Evolutionary conservation across 92 coral and sea anemone species (phyloP).

Genomic region (Siderastrea radians): DNA sequence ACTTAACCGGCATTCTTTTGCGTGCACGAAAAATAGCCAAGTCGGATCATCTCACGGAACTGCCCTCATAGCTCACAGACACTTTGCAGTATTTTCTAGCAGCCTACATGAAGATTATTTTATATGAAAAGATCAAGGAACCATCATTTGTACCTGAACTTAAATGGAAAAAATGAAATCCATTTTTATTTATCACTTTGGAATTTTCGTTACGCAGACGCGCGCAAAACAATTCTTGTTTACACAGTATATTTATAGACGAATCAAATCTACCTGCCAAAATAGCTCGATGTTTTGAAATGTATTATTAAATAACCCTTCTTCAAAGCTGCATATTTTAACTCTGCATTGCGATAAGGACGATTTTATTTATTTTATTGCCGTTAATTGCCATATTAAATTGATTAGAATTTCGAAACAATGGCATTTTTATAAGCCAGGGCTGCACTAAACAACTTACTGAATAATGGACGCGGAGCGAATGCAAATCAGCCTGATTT

Average conservation of each 20-base stretch:
- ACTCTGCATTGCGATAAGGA: neutral
- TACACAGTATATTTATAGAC: neutral
- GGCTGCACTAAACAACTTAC: neutral
- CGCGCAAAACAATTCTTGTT: neutral
- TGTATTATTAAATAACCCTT: neutral
- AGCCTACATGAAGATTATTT: too few species aligned
- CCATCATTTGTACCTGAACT: too few species aligned
- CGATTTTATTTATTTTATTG: neutral
- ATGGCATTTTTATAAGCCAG: neutral
- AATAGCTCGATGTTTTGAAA: constrained; percentile 8
- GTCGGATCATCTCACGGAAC: too few species aligned
- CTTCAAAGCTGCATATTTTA: neutral
- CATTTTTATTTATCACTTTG: neutral
- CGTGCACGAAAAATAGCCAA: too few species aligned
- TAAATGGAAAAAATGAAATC: neutral
- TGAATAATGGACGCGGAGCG: neutral
- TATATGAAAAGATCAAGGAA: neutral
- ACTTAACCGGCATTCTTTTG: too few species aligned
- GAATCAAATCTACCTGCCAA: constrained; percentile 21
- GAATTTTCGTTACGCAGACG: neutral
- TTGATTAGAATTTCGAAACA: neutral
- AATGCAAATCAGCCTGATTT: constrained; percentile 9
- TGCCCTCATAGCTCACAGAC: too few species aligned
- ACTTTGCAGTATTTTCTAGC: too few species aligned
- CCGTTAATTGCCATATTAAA: neutral